Conservation (phyloP, 1,140 invertebrate species). For the Nylanderia fulva region DNA sequence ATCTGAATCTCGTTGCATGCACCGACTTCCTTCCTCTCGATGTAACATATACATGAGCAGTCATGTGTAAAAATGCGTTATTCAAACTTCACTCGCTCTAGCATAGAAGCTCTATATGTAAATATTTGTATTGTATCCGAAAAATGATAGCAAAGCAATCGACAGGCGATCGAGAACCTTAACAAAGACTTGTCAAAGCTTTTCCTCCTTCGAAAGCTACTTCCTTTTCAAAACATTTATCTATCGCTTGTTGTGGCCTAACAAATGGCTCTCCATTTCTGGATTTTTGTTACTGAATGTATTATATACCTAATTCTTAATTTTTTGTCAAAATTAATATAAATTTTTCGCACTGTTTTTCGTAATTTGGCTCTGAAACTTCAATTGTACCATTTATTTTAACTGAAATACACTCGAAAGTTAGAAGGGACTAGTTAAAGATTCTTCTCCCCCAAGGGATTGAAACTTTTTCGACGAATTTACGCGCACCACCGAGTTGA, state of each 20-base stretch:
- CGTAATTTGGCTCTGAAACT: neutral
- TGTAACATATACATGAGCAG: neutral
- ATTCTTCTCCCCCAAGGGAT: neutral
- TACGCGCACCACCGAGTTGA: constrained; percentile 1
- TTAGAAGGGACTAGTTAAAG: neutral
- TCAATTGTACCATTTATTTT: constrained; percentile 5
- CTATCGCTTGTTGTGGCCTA: neutral
- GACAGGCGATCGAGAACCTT: neutral
- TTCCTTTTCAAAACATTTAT: neutral
- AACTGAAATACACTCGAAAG: neutral
- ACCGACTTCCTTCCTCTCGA: constrained; percentile 21
- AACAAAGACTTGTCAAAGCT: neutral
- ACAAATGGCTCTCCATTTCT: neutral
- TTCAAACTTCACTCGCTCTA: constrained; percentile 28
- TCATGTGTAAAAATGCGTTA: neutral
- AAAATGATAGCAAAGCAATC: neutral
- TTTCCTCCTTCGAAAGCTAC: neutral
- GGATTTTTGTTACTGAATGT: neutral
- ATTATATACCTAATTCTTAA: neutral
- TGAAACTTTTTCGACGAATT: constrained; percentile 24
- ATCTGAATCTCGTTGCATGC: neutral
- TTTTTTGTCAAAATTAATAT: neutral
- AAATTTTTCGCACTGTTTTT: neutral
- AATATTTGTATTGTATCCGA: neutral
- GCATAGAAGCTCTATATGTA: neutral